These are phyloP conservation scores for Phenacoccus solenopsis DNA, from an alignment of 1,140 invertebrate genomes.

Conservation along the genomic window DNA sequence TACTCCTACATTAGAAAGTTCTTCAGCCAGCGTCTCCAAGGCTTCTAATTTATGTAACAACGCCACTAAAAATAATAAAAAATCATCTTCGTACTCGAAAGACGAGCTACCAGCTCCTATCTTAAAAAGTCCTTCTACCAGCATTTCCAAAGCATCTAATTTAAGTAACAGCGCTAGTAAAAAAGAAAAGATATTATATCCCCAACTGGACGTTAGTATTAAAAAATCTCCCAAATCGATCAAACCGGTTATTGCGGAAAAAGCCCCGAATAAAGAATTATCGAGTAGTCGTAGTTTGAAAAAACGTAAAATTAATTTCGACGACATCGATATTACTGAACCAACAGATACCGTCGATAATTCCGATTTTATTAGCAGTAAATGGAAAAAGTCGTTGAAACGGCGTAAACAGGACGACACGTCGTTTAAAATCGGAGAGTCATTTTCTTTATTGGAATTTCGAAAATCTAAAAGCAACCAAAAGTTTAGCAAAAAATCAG, in stretches of 20 bases:
- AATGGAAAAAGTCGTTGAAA: background rate
- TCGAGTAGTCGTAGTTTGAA: background rate
- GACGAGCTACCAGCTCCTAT: background rate
- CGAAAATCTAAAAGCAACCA: background rate
- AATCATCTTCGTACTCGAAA: no score
- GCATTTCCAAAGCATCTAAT: background rate
- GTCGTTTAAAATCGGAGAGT: background rate
- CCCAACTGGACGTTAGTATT: background rate
- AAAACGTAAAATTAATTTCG: constrained; percentile 11
- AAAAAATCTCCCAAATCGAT: background rate
- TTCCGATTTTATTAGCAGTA: background rate
- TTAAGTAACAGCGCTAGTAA: background rate
- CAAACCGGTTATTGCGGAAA: background rate
- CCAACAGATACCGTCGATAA: background rate
- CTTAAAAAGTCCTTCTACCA: background rate
- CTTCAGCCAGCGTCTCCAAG: no score
- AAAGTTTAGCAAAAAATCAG: background rate
- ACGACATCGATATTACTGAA: background rate
- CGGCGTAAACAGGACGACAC: background rate
- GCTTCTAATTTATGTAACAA: no score
- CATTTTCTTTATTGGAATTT: background rate
- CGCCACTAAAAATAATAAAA: no score
- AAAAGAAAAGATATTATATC: background rate
- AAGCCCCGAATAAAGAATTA: background rate
- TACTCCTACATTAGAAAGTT: no score